Evolutionary conservation across 2,113 vertebrate species (phyloP), one percentile per base, ranked within the genome.

Genomic region (Microtus oregoni): DNA sequence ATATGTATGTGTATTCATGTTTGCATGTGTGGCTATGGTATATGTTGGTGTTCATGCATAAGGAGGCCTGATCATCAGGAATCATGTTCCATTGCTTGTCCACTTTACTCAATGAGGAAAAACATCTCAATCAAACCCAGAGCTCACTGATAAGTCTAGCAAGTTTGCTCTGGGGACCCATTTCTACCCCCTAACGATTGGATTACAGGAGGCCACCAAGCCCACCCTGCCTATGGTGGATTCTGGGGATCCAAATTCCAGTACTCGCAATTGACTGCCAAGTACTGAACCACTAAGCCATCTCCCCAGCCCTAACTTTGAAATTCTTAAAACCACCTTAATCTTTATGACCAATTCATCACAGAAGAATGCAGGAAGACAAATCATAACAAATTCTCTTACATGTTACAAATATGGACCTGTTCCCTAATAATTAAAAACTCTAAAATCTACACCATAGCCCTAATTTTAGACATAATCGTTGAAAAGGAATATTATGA

Each of bases 371-470:
- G 3, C 38, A 52, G 52, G 47, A 89, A 86, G 5, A 89, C 4
- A 94, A 88, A 7, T 78, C 52, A 32, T 55, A 87, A 86, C 73
- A 86, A 93, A 86, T 30, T 0, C 3, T 17, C 58, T 83, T 30
- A 61, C 12, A 65, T 7, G 30, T 63, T 72, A 44, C 65, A 82
- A 61, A 91, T 28, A 68, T 67, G 32, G 28, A 14, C 94, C 50
- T 75, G 1, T 72, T 81, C 35, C 24, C 68, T 65, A 89, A 91
- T 61, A 86, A 89, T 79, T 52, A 82, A 94, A 91, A 95, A 61
- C 32, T 52, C 4, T 28, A 19, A 94, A 77, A n/a, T 24, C 50
- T 77, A 85, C 2, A 47, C 17, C 35, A 47, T 35, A 32, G 28
- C 26, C 47, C 47, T 87, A 68, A 61, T 63, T 86, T 72, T 68